A percentile compares a stretch with the other conserved stretches of the same genome.
These are phyloP conservation scores for Galeopsomyia nigrocyanea DNA, from an alignment of 2,888 invertebrate genomes.

Conservation along the genomic window DNA sequence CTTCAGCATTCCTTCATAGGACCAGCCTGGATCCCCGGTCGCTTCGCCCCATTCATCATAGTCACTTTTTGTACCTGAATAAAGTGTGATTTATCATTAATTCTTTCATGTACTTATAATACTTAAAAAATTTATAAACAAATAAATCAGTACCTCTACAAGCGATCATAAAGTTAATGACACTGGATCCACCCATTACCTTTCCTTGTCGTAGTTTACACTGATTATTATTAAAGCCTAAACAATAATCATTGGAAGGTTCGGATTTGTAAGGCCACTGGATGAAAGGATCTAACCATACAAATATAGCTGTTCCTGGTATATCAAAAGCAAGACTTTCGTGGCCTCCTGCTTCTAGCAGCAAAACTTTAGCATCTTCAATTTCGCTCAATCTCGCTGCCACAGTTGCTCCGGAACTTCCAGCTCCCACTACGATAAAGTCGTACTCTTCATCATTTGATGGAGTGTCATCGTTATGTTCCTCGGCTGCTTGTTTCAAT, in stretches of 20 bases:
- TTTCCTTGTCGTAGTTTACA: conserved; percentile 15
- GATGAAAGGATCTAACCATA: not conserved
- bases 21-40: conserved; percentile 70
- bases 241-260: conserved; percentile 17
- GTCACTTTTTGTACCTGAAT: conserved; percentile 16
- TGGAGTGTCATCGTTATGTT: conserved; percentile 70
- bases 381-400: conserved; percentile 16
- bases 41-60: conserved; percentile 21
- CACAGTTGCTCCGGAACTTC: conserved; percentile 10
- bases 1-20: conserved; percentile 59
- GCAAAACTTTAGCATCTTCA: not conserved
- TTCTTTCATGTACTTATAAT: too few relatives aligned
- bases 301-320: not conserved
- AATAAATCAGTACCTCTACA: conserved; percentile 22
- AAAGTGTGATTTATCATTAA: too few relatives aligned
- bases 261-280: conserved; percentile 18
- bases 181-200: conserved; percentile 31
- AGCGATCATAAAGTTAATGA: conserved; percentile 24
- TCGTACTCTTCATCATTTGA: not conserved
- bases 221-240: not conserved
- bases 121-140: too few relatives aligned
- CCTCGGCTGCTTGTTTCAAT: conserved; percentile 59
- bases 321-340: conserved; percentile 6
- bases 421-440: conserved; percentile 18
- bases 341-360: conserved; percentile 25